Evolutionary conservation across 1,140 invertebrate genomes (phyloP).

Genomic region (Rhizoglyphus robini): DNA sequence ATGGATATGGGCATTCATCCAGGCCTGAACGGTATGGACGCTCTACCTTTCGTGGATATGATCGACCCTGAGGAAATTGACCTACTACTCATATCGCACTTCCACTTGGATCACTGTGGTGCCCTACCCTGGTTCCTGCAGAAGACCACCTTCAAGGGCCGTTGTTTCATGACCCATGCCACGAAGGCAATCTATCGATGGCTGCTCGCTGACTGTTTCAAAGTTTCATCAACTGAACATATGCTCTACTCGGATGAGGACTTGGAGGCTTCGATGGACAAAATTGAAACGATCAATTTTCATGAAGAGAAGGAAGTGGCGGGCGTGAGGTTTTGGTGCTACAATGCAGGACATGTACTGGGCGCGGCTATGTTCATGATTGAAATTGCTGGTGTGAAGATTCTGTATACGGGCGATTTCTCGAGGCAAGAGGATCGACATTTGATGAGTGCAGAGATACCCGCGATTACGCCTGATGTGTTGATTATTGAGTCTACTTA

Average conservation of each 20-base stretch:
- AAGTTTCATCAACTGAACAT: constrained; percentile 81
- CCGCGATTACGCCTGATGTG: constrained; percentile 85
- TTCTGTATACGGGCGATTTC: constrained; percentile 96
- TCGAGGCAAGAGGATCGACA: constrained; percentile 96
- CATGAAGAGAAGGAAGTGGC: constrained; percentile 96
- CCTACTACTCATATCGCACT: constrained; percentile 88
- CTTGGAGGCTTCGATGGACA: constrained; percentile 92
- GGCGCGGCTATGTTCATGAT: constrained; percentile 99
- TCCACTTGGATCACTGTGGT: constrained; percentile 97
- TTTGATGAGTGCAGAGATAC: constrained; percentile 98
- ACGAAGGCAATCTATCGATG: constrained; percentile 99
- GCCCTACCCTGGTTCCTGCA: constrained; percentile 94
- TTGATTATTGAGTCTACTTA: constrained; percentile 97
- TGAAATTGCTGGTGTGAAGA: constrained; percentile 93
- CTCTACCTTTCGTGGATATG: constrained; percentile 90
- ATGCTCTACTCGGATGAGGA: constrained; percentile 97
- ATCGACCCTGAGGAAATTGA: constrained; percentile 97
- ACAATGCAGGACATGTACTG: constrained; percentile 95
- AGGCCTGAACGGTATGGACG: constrained; percentile 76
- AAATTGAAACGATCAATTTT: constrained; percentile 96
- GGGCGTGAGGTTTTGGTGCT: constrained; percentile 82
- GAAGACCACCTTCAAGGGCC: constrained; percentile 93
- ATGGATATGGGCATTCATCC: constrained; percentile 98
- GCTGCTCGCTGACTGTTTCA: constrained; percentile 97
- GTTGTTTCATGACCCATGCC: constrained; percentile 99